Percentiles rank a stretch among this genome's conserved stretches.
Evolutionary conservation across 2,888 invertebrate genomes (phyloP).

Genomic region (Meiosimyza decipiens): DNA sequence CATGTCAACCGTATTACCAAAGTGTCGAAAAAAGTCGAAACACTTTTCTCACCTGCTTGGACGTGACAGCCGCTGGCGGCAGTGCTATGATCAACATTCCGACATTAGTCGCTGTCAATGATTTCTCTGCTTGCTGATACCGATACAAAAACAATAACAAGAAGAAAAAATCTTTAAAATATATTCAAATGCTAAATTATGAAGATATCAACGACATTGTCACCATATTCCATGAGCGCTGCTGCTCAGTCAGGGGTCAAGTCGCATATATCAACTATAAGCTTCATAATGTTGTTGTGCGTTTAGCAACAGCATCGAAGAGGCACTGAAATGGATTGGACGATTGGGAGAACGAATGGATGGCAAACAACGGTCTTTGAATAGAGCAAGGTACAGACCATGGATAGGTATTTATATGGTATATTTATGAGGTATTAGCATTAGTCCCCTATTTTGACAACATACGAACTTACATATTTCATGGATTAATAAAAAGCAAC

Average conservation of each 20-base stretch:
- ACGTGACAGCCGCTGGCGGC: background rate
- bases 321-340: too few species aligned
- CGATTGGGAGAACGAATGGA: too few species aligned
- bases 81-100: conserved; percentile 12
- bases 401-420: background rate
- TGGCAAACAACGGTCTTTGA: too few species aligned
- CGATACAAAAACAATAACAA: background rate
- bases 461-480: conserved; percentile 56
- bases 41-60: too few species aligned
- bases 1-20: too few species aligned
- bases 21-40: too few species aligned
- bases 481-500: conserved; percentile 47
- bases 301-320: too few species aligned
- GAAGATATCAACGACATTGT: conserved; percentile 6
- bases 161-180: background rate
- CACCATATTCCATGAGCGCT: background rate
- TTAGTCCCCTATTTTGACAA: conserved; percentile 60
- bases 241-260: conserved; percentile 24
- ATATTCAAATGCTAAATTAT: conserved; percentile 26
- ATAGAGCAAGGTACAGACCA: background rate
- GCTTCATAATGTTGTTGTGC: background rate
- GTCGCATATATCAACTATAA: conserved; percentile 16
- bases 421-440: conserved; percentile 56
- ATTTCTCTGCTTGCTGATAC: conserved; percentile 6
- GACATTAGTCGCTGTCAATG: conserved; percentile 24